Base-by-base conservation (phyloP, 2,113 vertebrate species). In the Oncorhynchus nerka region DNA sequence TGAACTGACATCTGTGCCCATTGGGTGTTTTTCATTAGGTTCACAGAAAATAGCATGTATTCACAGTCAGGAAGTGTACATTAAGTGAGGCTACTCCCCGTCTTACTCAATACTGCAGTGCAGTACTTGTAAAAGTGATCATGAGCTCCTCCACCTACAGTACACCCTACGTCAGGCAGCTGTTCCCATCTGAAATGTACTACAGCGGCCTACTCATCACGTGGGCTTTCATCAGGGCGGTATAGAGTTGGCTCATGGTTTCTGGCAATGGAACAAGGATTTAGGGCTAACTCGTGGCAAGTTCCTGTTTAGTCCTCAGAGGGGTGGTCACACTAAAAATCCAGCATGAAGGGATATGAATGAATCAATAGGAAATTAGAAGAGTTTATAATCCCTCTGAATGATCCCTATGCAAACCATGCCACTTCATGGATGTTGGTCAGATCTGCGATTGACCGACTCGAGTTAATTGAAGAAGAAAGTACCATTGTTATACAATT, bases 161-260 rank as follows among this genome's bases (percentile, higher is more conserved):
- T 75, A 16, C 34, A 45, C 6, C 16, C 32, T 34, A 32, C 1
- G 34, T 34, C 34, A 45, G 20, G 74, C 81, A 78, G 73, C 79
- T 80, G 81, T 62, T 78, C 66, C 61, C 70, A 68, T 70, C 62
- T 73, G 59, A 78, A 24, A 51, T 57, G 32, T 24, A 57, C 65
- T 55, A 28, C 59, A 75, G 75, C n/a, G 34, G 20, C 32, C n/a
- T 69, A 70, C 24, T 49, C 70, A 84, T 71, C 75, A 80, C 76
- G 75, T 48, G 49, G 30, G 69, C 76, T 79, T 85, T 84, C 39
- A 76, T 80, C 71, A 65, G 75, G 64, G 73, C 81, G 83, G 71
- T 80, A 69, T 69, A 61, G 70, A 6, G 4, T 4, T 92, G 88
- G 89, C 87, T 0, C 0, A 19, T 67, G 70, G 19, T 72, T 26